A percentile compares a stretch with the other conserved stretches of the same genome.
These are phyloP conservation scores for Tragelaphus oryx DNA, from an alignment of 2,797 vertebrate genomes.

Conservation along the genomic window DNA sequence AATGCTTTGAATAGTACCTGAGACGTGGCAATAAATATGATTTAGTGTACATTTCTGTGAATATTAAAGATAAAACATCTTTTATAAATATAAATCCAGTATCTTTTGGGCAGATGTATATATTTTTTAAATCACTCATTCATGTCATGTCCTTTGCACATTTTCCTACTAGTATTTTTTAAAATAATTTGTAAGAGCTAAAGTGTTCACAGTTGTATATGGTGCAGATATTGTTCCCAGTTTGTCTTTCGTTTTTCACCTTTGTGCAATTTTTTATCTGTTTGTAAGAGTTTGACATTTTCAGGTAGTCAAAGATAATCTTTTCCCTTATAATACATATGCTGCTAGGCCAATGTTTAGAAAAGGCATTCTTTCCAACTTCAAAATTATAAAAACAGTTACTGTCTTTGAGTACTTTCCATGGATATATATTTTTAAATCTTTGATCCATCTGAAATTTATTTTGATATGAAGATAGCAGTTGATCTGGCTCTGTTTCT, in stretches of 20 bases:
- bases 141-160: not conserved
- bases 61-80: slow-evolving; percentile 24
- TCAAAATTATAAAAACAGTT: slow-evolving; percentile 39
- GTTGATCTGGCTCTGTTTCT: slow-evolving; percentile 9
- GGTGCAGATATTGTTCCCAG: not conserved
- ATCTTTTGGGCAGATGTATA: slow-evolving; percentile 10
- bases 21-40: not conserved
- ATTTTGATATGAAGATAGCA: slow-evolving; percentile 1
- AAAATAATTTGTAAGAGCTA: not conserved
- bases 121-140: slow-evolving; percentile 2
- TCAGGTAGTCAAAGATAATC: slow-evolving; percentile 4
- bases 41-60: not conserved
- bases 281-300: slow-evolving; percentile 31
- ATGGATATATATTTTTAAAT: slow-evolving; percentile 10
- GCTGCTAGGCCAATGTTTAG: not conserved
- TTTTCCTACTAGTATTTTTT: slow-evolving; percentile 5
- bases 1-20: slow-evolving; percentile 19
- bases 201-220: not conserved
- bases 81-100: not conserved
- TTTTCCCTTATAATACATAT: slow-evolving; percentile 18
- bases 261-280: not conserved
- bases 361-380: not conserved
- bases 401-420: not conserved
- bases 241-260: not conserved
- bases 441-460: slow-evolving; percentile 17